Evolutionary conservation across 1,140 invertebrate species (phyloP).

Genomic region (Eufriesea mexicana): DNA sequence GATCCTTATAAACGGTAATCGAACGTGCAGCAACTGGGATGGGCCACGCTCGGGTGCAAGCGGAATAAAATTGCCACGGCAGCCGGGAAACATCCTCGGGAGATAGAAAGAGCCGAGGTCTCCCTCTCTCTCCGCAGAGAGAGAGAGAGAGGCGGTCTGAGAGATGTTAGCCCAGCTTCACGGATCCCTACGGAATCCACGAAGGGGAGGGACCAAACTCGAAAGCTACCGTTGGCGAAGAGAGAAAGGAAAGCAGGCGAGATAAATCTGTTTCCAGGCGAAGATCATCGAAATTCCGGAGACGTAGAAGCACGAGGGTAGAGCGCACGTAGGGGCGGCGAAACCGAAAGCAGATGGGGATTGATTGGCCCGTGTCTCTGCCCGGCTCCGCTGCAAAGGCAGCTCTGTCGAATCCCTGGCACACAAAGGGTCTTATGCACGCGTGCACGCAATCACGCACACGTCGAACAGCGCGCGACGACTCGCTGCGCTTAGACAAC

Average conservation of each 20-base stretch:
- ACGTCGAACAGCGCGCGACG: conserved; percentile 7
- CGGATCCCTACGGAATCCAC: conserved; percentile 30
- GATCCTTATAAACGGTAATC: neutral
- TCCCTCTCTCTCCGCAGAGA: too few species aligned
- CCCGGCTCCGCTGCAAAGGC: conserved; percentile 31
- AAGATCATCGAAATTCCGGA: conserved; percentile 66
- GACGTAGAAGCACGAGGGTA: conserved; percentile 47
- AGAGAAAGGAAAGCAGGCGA: conserved; percentile 42
- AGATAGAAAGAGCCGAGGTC: conserved; percentile 15
- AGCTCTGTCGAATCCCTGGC: conserved; percentile 17
- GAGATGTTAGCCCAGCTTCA: neutral
- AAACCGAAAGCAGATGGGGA: conserved; percentile 65
- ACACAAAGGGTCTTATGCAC: conserved; percentile 51
- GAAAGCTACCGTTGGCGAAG: conserved; percentile 28
- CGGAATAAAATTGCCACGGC: conserved; percentile 24
- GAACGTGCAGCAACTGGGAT: neutral
- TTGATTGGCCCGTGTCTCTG: conserved; percentile 68
- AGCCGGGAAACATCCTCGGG: conserved; percentile 9
- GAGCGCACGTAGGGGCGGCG: neutral
- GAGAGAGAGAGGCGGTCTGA: too few species aligned
- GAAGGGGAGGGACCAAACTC: conserved; percentile 9
- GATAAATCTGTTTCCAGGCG: conserved; percentile 64
- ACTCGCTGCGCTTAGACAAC: too few species aligned
- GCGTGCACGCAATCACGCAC: conserved; percentile 36
- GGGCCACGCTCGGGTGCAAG: neutral